Percentiles rank a stretch among this genome's conserved stretches.
Evolutionary conservation across 1,140 invertebrate species (phyloP).

Genomic region (Caenorhabditis inopinata): DNA sequence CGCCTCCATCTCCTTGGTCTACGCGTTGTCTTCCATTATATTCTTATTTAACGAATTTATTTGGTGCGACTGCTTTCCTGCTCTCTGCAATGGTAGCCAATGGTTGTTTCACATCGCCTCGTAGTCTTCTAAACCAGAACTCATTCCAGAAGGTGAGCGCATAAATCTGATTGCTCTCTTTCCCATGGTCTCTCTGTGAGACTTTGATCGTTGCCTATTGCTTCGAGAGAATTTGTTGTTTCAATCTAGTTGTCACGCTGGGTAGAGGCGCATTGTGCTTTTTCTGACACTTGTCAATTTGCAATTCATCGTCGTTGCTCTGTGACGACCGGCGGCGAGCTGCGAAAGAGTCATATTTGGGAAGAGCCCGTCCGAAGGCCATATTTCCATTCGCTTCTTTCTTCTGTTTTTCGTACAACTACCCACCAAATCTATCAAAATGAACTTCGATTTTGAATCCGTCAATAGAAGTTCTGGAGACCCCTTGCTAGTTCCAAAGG

Average conservation of each 20-base stretch:
- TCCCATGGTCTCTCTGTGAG: background rate
- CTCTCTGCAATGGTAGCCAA: constrained; percentile 30
- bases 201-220: background rate
- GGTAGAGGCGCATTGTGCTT: background rate
- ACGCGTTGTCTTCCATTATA: background rate
- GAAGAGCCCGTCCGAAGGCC: background rate
- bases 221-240: background rate
- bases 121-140: constrained; percentile 26
- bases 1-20: background rate
- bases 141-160: constrained; percentile 34
- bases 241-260: background rate
- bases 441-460: constrained; percentile 6
- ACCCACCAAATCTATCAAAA: background rate
- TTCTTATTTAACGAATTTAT: constrained; percentile 21
- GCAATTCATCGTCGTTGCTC: constrained; percentile 19
- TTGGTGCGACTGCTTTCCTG: background rate
- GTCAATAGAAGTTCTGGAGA: background rate
- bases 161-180: background rate
- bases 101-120: constrained; percentile 34
- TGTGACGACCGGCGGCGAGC: background rate
- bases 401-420: background rate
- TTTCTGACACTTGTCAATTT: constrained; percentile 33
- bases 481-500: constrained; percentile 5
- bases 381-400: background rate
- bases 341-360: constrained; percentile 10